Conservation (phyloP, 2,888 invertebrate genomes). For the Plemyria rubiginata region DNA sequence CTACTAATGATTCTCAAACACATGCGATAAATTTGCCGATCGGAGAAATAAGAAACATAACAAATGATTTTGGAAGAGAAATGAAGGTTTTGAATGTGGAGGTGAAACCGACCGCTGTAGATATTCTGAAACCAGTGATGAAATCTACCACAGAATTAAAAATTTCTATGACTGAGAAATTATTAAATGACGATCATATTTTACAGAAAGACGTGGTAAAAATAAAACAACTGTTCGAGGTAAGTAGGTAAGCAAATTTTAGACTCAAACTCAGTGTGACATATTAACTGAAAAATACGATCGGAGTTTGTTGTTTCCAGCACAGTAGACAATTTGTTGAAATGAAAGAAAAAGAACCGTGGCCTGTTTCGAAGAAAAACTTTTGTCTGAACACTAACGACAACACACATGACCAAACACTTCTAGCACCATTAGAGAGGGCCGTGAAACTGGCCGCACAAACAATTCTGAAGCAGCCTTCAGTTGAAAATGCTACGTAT, state of each 20-base stretch:
- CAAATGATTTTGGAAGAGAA: neutral
- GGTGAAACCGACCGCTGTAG: neutral
- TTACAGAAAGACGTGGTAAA: constrained; percentile 13
- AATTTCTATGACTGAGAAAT: constrained; percentile 1
- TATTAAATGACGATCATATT: constrained; percentile 3
- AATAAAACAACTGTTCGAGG: constrained; percentile 23
- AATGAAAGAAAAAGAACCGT: constrained; percentile 12
- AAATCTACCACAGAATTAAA: constrained; percentile 11
- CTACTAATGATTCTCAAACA: neutral
- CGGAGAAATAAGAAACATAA: neutral
- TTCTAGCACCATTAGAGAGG: constrained; percentile 15
- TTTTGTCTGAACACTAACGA: constrained; percentile 28
- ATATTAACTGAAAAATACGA: neutral
- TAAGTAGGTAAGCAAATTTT: constrained; percentile 15
- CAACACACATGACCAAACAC: neutral
- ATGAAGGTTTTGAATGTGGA: constrained; percentile 1
- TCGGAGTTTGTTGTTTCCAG: constrained; percentile 6
- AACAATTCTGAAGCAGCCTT: constrained; percentile 40
- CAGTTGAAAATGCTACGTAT: constrained; percentile 6
- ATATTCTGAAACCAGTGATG: neutral
- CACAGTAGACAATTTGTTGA: constrained; percentile 8
- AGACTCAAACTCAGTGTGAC: neutral
- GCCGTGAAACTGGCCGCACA: constrained; percentile 41
- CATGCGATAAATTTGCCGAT: neutral
- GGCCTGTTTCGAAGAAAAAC: constrained; percentile 44